A percentile compares a stretch with the other conserved stretches of the same genome.
These are phyloP conservation scores for Pygoscelis antarcticus DNA, from an alignment of 2,113 vertebrate genomes.

Conservation along the genomic window DNA sequence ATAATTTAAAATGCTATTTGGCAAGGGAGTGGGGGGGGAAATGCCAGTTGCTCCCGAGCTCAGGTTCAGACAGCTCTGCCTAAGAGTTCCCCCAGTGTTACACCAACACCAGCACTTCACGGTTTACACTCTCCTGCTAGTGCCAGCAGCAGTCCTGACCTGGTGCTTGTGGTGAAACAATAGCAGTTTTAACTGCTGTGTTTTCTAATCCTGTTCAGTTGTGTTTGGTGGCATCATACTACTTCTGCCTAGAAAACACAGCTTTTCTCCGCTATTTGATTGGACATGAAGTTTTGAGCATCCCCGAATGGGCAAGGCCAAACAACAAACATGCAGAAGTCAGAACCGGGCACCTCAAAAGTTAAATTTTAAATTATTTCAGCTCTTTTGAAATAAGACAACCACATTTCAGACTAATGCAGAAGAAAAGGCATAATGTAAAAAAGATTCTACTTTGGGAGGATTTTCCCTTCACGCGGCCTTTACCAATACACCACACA, in stretches of 20 bases:
- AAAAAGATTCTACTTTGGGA: background rate
- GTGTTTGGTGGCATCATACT: background rate
- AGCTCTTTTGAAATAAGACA: background rate
- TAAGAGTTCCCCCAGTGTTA: rapidly evolving
- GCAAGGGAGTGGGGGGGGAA: background rate
- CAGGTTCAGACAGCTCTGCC: background rate
- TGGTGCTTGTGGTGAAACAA: no score
- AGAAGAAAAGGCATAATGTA: background rate
- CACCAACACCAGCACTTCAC: background rate
- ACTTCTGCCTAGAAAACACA: background rate
- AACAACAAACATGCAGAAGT: background rate
- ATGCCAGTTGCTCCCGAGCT: background rate
- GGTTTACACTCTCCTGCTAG: rapidly evolving
- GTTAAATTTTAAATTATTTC: background rate
- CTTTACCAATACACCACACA: background rate
- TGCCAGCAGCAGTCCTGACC: background rate
- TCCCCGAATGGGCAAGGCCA: background rate
- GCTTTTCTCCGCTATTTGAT: background rate
- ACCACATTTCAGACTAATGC: background rate
- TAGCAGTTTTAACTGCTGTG: background rate
- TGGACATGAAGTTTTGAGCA: background rate
- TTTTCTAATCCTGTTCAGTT: background rate
- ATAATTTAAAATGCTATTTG: background rate
- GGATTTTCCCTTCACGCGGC: background rate
- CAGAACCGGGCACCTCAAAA: background rate